Evolutionary conservation across 2,888 invertebrate genomes (phyloP).

Genomic region (Oithona nana): DNA sequence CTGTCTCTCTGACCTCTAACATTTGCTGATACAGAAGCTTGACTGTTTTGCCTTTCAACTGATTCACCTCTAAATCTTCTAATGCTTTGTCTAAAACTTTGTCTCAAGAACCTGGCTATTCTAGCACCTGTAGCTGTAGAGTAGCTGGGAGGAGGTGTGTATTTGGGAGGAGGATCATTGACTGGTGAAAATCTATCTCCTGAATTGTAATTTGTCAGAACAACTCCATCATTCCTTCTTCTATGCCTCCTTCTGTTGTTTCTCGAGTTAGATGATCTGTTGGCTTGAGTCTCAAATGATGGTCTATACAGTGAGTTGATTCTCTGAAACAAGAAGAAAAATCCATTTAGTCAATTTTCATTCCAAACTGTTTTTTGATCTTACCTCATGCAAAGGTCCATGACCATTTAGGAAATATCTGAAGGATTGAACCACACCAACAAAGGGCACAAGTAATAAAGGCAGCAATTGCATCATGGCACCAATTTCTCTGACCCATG

Average conservation of each 20-base stretch:
- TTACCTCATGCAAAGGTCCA: conserved; percentile 67
- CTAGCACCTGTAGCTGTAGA: conserved; percentile 75
- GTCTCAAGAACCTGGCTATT: conserved; percentile 49
- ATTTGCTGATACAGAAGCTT: conserved; percentile 21
- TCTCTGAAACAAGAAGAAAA: too few relatives aligned
- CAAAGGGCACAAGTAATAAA: conserved; percentile 48
- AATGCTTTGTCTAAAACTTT: conserved; percentile 58
- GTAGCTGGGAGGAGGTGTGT: conserved; percentile 80
- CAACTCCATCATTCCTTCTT: neutral
- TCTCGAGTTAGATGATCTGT: conserved; percentile 2
- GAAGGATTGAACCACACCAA: conserved; percentile 43
- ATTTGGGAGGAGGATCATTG: conserved; percentile 66
- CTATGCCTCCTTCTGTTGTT: neutral
- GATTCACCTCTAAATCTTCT: conserved; percentile 37
- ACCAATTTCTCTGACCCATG: conserved; percentile 16
- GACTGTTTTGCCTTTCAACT: conserved; percentile 23
- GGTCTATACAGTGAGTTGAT: conserved; percentile 66
- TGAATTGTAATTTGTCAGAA: conserved; percentile 13
- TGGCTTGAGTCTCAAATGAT: conserved; percentile 25
- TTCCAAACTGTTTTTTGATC: conserved; percentile 22
- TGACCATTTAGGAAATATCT: conserved; percentile 57
- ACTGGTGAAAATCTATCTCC: conserved; percentile 19
- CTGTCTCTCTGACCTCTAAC: neutral
- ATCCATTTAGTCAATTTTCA: neutral
- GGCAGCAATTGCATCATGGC: conserved; percentile 48